phyloP scores from a whole-genome alignment of 1,140 invertebrate species.

The Aphelenchoides fujianensis region DNA sequence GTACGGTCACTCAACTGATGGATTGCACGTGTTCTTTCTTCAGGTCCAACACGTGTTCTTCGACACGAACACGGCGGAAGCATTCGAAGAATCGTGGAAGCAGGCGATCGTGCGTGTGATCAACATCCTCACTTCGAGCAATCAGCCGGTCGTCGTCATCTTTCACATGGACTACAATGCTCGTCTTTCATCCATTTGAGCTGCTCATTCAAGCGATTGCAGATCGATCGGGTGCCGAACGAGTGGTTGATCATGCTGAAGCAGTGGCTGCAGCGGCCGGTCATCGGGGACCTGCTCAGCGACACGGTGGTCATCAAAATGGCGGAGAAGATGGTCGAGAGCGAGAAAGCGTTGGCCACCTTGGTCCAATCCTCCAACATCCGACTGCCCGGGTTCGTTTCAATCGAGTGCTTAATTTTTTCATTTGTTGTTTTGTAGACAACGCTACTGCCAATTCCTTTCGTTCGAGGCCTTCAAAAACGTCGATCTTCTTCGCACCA shows the following conservation, averaged over 20 bases:
- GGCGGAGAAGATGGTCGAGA: constrained; percentile 32
- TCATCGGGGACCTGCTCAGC: constrained; percentile 24
- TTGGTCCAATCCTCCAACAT: constrained; percentile 43
- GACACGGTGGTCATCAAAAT: constrained; percentile 29
- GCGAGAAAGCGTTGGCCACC: constrained; percentile 38
- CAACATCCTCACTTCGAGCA: constrained; percentile 12
- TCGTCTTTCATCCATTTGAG: too few relatives aligned
- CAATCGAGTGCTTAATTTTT: too few relatives aligned
- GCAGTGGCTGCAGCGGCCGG: constrained; percentile 36
- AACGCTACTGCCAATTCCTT: constrained; percentile 36
- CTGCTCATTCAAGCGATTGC: background rate
- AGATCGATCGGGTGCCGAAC: constrained; percentile 24
- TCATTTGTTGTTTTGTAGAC: too few relatives aligned
- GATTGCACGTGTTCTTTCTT: too few relatives aligned
- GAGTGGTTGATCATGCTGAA: constrained; percentile 42
- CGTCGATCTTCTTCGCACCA: constrained; percentile 27
- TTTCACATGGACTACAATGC: constrained; percentile 39
- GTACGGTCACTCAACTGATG: too few relatives aligned
- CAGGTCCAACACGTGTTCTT: constrained; percentile 36
- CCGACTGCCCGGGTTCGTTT: constrained; percentile 34
- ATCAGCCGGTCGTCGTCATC: constrained; percentile 34
- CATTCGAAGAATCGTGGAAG: constrained; percentile 41
- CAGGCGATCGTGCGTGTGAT: constrained; percentile 31
- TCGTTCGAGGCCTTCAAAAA: constrained; percentile 40
- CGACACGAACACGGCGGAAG: constrained; percentile 17